Evolutionary conservation across 1,140 invertebrate genomes (phyloP).

Genomic region (Ectropis grisescens): DNA sequence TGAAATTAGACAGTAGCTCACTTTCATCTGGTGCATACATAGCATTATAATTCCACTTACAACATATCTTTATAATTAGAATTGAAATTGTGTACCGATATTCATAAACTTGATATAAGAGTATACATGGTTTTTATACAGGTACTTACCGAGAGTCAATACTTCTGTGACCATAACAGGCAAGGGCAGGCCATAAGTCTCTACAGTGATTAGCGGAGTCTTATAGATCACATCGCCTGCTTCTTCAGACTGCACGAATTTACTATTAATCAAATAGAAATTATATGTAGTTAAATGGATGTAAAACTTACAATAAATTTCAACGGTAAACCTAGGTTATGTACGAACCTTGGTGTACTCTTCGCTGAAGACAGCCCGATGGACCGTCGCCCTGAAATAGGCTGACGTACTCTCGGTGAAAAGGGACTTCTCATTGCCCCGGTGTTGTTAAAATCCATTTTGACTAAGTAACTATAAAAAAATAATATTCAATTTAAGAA

Average conservation of each 20-base stretch:
- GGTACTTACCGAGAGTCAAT: conserved; percentile 81
- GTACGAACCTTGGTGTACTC: conserved; percentile 51
- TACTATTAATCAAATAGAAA: conserved; percentile 19
- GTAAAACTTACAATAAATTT: no score
- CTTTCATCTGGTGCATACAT: no score
- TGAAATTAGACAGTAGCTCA: no score
- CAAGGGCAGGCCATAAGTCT: conserved; percentile 82
- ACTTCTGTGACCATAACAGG: conserved; percentile 92
- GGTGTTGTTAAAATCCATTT: conserved; percentile 60
- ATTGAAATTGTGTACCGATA: no score
- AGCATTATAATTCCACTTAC: no score
- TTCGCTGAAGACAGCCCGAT: conserved; percentile 48
- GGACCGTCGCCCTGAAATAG: conserved; percentile 45
- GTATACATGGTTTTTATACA: no score
- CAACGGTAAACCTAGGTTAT: conserved; percentile 17
- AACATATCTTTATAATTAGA: no score
- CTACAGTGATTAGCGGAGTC: conserved; percentile 76
- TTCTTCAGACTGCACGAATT: conserved; percentile 27
- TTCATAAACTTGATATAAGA: no score
- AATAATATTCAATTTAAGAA: no score
- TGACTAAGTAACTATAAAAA: no score
- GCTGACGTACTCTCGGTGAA: conserved; percentile 62
- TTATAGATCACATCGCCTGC: conserved; percentile 78
- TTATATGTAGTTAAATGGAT: no score
- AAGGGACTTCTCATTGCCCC: conserved; percentile 63